Conservation (phyloP, 2,888 invertebrate species). For the Euzophera pinguis region DNA sequence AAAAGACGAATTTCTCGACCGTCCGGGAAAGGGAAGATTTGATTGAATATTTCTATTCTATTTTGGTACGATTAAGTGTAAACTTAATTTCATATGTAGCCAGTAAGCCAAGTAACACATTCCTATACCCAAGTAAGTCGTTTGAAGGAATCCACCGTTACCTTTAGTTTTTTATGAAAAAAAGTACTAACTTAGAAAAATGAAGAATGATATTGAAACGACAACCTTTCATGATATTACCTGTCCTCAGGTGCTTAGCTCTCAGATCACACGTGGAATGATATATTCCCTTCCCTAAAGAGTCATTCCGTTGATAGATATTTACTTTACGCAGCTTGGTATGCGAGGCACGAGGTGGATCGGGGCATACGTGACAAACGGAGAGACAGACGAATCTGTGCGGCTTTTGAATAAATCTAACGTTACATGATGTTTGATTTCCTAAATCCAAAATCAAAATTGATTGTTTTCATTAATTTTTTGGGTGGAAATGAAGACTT, state of each 20-base stretch:
- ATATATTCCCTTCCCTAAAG: constrained; percentile 34
- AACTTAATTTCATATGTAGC: too few species aligned
- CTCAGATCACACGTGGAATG: constrained; percentile 16
- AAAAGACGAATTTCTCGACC: too few species aligned
- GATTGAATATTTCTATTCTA: too few species aligned
- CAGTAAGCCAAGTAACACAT: too few species aligned
- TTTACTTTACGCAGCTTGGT: constrained; percentile 34
- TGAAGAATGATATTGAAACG: not conserved
- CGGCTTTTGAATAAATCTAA: constrained; percentile 12
- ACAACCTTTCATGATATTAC: constrained; percentile 1
- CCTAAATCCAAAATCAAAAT: not conserved
- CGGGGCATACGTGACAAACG: constrained; percentile 35
- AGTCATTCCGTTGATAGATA: constrained; percentile 43
- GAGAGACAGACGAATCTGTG: constrained; percentile 24
- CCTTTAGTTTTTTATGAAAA: not conserved
- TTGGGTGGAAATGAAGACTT: too few species aligned
- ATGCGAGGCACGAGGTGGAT: constrained; percentile 35
- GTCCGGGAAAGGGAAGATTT: too few species aligned
- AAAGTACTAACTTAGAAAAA: too few species aligned
- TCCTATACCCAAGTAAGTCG: too few species aligned
- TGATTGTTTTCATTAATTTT: not conserved
- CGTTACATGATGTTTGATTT: constrained; percentile 12
- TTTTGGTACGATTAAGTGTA: too few species aligned
- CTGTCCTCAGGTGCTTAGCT: constrained; percentile 12
- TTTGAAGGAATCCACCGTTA: too few species aligned